Conservation (phyloP, 2,888 invertebrate species). For the Cryptocheilus praepositus region DNA sequence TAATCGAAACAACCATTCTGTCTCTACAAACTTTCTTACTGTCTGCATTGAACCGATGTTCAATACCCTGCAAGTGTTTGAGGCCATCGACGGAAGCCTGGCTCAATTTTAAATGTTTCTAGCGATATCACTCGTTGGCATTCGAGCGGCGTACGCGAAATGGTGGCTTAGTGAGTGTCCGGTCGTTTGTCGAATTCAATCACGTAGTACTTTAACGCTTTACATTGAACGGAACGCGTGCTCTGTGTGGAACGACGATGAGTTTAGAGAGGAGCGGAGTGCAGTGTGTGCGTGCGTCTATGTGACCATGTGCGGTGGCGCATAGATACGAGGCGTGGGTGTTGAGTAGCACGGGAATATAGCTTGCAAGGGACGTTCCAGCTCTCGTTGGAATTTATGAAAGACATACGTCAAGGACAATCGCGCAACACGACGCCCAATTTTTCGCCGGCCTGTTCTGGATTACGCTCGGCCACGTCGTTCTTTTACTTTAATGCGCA, state of each 20-base stretch:
- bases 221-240: constrained; percentile 67
- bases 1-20: too few relatives aligned
- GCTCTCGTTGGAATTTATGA: constrained; percentile 49
- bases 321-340: constrained; percentile 55
- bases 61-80: constrained; percentile 18
- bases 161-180: constrained; percentile 60
- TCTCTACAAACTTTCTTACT: constrained; percentile 16
- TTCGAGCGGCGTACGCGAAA: constrained; percentile 60
- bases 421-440: constrained; percentile 26
- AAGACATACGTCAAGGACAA: constrained; percentile 20
- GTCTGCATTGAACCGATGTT: constrained; percentile 35
- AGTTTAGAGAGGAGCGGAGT: constrained; percentile 28
- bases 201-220: constrained; percentile 66
- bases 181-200: constrained; percentile 65
- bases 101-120: constrained; percentile 58
- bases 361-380: constrained; percentile 31
- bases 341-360: constrained; percentile 54
- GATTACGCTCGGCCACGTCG: constrained; percentile 13
- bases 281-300: constrained; percentile 15
- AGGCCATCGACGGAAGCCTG: constrained; percentile 31
- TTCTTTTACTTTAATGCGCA: neutral
- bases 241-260: constrained; percentile 59
- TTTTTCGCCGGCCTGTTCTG: constrained; percentile 36
- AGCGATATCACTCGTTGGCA: constrained; percentile 61
- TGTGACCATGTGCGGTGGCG: constrained; percentile 48